These are phyloP conservation scores for Sebastes taczanowskii DNA, from an alignment of 2,797 vertebrate genomes.

Conservation along the genomic window DNA sequence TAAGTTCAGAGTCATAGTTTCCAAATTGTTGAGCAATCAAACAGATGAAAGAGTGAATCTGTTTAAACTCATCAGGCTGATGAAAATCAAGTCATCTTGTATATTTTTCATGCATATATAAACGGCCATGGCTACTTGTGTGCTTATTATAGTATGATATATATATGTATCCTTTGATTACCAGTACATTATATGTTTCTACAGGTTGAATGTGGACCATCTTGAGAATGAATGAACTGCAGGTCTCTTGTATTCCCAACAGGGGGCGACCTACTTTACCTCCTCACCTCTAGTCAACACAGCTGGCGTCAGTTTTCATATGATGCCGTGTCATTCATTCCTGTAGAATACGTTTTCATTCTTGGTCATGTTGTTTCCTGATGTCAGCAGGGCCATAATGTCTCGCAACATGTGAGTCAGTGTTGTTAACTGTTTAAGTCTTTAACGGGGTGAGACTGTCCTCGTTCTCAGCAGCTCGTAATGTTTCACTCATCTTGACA, in stretches of 20 bases:
- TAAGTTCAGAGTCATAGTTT: background rate
- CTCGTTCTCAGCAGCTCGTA: constrained; percentile 20
- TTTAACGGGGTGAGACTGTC: background rate
- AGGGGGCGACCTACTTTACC: constrained; percentile 72
- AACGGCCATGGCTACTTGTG: background rate
- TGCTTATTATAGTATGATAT: background rate
- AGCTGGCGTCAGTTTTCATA: background rate
- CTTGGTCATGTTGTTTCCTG: background rate
- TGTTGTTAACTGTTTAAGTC: background rate
- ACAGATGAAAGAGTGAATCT: background rate
- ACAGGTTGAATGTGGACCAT: background rate
- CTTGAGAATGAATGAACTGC: background rate
- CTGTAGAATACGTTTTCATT: background rate
- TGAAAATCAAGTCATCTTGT: background rate
- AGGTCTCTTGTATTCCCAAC: constrained; percentile 21
- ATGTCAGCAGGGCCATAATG: background rate
- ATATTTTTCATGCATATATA: background rate
- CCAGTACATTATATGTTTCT: background rate
- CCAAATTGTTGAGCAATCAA: background rate
- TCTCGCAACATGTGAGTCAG: background rate
- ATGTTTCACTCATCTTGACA: constrained; percentile 59
- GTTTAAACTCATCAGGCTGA: background rate
- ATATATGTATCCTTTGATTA: background rate
- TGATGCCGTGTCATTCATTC: constrained; percentile 4
- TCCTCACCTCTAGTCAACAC: constrained; percentile 1